These are phyloP conservation scores for Choreutis nemorana DNA, from an alignment of 2,888 invertebrate species.

Conservation along the genomic window DNA sequence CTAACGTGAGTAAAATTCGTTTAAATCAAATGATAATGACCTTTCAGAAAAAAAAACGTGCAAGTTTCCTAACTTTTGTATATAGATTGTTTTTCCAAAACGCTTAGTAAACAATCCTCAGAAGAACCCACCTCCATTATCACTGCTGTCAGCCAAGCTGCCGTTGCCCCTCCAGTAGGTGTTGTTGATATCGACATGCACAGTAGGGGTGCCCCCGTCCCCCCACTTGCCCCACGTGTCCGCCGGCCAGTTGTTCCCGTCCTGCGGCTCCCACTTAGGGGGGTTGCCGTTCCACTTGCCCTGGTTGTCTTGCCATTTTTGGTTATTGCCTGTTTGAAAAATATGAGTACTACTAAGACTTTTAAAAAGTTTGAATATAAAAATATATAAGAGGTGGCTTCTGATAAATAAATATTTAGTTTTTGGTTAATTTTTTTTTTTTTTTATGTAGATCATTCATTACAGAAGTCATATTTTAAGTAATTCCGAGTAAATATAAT, in stretches of 20 bases:
- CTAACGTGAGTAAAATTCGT: no score
- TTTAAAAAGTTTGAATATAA: no score
- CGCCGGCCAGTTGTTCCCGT: constrained; percentile 29
- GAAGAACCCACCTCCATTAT: constrained; percentile 46
- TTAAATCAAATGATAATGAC: no score
- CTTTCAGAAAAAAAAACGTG: neutral
- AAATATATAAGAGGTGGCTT: no score
- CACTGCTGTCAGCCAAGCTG: constrained; percentile 55
- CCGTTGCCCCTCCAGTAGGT: constrained; percentile 53
- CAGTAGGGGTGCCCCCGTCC: constrained; percentile 49
- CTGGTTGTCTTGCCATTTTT: constrained; percentile 26
- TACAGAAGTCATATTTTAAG: no score
- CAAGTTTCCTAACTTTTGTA: neutral
- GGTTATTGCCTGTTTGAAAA: constrained; percentile 7
- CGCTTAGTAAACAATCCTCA: no score
- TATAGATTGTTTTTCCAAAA: neutral
- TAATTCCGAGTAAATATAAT: no score
- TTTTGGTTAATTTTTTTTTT: no score
- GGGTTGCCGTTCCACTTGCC: constrained; percentile 32
- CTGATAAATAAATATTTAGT: no score
- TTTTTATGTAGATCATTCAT: no score
- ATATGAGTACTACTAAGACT: no score
- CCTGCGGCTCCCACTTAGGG: constrained; percentile 10
- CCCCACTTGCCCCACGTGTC: constrained; percentile 44
- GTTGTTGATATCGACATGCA: constrained; percentile 49